Base-by-base conservation (phyloP, 2,888 invertebrate genomes). In the Sclerodermus sp. region DNA sequence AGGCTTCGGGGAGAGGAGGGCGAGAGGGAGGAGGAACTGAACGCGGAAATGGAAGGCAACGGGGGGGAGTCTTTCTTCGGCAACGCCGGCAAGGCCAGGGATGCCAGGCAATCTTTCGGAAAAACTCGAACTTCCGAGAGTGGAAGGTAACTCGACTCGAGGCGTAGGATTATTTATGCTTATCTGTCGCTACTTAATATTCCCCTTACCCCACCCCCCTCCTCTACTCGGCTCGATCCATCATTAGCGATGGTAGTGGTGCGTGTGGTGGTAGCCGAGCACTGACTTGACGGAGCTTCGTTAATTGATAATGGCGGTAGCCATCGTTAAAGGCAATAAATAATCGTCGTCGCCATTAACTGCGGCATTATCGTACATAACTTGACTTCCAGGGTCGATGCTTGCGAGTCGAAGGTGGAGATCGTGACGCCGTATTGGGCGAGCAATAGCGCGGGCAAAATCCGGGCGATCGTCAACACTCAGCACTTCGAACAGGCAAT, bases 361-460 rank as follows among this genome's bases (percentile, higher is more conserved):
- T 6, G 9, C 9, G 15, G 8, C 37, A n/a, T 13, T 37, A 30
- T 10, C 30, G 30, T 37, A 37, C n/a, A n/a, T 14, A 6, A 10
- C n/a, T n/a, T n/a, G 36, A 16, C 6, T 38, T 60, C 51, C 78
- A 90, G 90, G 74, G 81, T 93, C 54, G 94, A 95, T 76, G 89
- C 92, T 1, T 95, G 95, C 70, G 93, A 94, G 74, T 93, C 93
- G 51, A 92, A 93, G 77, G 87, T 92, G 39, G 94, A 95, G 79
- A 93, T 95, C 67, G 89, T 93, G 53, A 95, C 94, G 2, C 95
- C 95, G 0, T 95, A 93, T 73, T 95, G 94, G 94, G 94, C 94
- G 5, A 88, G 92, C 14, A 95, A 94, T 79, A 93, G 93, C 1
- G 93, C 92, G 14, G 91, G 93, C 45, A 93, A 94, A 80, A 86